phyloP scores from a whole-genome alignment of 2,113 vertebrate species.

The Gulo gulo region DNA sequence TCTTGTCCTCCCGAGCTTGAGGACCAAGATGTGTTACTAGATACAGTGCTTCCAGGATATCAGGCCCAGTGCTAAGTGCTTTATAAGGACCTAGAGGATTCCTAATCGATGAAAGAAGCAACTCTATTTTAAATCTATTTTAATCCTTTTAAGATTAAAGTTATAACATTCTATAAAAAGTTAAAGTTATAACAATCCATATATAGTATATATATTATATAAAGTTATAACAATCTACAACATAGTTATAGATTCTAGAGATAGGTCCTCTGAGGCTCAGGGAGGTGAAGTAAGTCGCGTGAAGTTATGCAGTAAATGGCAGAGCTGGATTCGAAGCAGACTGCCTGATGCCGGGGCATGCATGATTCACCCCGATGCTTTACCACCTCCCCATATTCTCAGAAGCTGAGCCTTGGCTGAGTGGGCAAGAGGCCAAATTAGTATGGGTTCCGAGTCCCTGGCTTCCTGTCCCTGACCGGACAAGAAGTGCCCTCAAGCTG shows the following conservation, averaged over 20 bases:
- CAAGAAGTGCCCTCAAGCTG: not conserved
- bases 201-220: too few relatives aligned
- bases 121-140: not conserved
- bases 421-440: not conserved
- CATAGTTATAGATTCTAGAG: not conserved
- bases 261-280: not conserved
- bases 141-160: not conserved
- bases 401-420: not conserved
- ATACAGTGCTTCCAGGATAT: not conserved
- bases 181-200: too few relatives aligned
- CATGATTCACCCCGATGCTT: too few relatives aligned
- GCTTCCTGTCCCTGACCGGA: not conserved
- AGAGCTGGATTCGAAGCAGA: not conserved
- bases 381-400: not conserved
- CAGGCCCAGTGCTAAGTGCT: not conserved
- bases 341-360: not conserved
- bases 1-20: not conserved
- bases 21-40: not conserved
- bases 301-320: not conserved
- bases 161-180: too few relatives aligned
- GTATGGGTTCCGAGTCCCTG: not conserved
- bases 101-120: not conserved
- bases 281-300: not conserved
- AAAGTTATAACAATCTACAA: too few relatives aligned
- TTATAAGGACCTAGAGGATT: not conserved